Percentiles rank a stretch among this genome's conserved stretches.
phyloP scores from a whole-genome alignment of 2,888 invertebrate genomes.

The Ophion ellenae region DNA sequence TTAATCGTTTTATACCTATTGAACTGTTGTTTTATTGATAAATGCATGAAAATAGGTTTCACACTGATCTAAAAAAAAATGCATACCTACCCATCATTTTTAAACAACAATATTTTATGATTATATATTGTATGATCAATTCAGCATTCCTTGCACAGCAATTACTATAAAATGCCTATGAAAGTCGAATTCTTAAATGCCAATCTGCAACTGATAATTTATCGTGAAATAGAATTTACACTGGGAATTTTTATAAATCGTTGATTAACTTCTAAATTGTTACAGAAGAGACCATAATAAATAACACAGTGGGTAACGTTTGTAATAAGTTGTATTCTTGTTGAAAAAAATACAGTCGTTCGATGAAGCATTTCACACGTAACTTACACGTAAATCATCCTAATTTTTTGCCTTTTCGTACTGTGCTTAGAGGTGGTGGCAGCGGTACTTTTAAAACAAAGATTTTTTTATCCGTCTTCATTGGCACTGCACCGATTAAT shows the following conservation, averaged over 20 bases:
- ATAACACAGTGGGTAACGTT: background rate
- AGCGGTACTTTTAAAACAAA: constrained; percentile 77
- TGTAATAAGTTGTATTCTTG: constrained; percentile 4
- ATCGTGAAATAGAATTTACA: no score
- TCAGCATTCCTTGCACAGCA: no score
- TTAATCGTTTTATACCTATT: no score
- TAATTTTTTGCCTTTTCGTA: constrained; percentile 66
- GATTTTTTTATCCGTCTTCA: constrained; percentile 75
- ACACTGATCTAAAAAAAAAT: no score
- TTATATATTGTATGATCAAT: no score
- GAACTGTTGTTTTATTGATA: no score
- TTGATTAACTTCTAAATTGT: background rate
- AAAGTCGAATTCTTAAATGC: no score
- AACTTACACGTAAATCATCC: constrained; percentile 13
- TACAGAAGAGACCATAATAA: background rate
- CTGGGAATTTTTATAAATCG: background rate
- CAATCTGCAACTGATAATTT: no score
- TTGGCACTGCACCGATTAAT: constrained; percentile 74
- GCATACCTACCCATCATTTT: no score
- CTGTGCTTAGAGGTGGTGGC: constrained; percentile 69
- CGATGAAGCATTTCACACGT: background rate
- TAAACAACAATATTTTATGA: no score
- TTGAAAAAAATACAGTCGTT: background rate
- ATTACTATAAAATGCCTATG: no score
- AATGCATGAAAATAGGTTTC: no score